Evolutionary conservation across 1,140 invertebrate genomes (phyloP), one percentile per base, ranked within the genome.

Genomic region (Chironomus tepperi): DNA sequence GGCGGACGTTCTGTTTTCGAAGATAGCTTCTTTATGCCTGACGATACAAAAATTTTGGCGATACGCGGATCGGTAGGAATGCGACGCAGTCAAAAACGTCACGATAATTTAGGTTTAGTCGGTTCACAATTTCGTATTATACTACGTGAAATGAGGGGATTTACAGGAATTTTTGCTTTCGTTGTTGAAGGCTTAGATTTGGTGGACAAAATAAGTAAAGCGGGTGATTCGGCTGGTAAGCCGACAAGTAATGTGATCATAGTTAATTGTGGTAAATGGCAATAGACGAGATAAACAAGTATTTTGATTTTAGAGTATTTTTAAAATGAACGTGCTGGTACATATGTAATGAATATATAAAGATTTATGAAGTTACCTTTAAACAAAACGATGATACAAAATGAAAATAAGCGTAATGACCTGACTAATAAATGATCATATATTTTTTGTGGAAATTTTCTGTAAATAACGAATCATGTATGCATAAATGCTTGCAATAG

Each of bases 111-210:
- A 57, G 91, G 91, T 42, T 88, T 92, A 85, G 92, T 94, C 0
- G 92, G 91, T 19, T 93, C 92, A 47, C 92, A 93, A 79, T 93
- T 93, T 83, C 88, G 92, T 70, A 89, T 93, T 75, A 91, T 93
- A 76, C 81, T 93, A 74, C 89, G 91, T 76, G 90, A 93, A 78
- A 92, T 92, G 89, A 86, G 89, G 74, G 89, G 89, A 15, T 93
- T 93, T 81, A 93, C 92, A 1, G 92, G 89, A 10, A 93, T 94
- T 75, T 94, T 94, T 79, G 92, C 89, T 6, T 89, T 89, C 80
- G 91, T 94, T 6, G 86, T 93, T 72, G 90, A 93, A 78, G 92
- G 92, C 1, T 84, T 94, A 42, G 92, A 93, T 78, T 82, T 93
- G 43, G 88, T 93, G 24, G 92, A 93, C 79, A 90, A 89, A 78